Evolutionary conservation across 2,888 invertebrate species (phyloP).

Genomic region (Yponomeuta plumbellus): DNA sequence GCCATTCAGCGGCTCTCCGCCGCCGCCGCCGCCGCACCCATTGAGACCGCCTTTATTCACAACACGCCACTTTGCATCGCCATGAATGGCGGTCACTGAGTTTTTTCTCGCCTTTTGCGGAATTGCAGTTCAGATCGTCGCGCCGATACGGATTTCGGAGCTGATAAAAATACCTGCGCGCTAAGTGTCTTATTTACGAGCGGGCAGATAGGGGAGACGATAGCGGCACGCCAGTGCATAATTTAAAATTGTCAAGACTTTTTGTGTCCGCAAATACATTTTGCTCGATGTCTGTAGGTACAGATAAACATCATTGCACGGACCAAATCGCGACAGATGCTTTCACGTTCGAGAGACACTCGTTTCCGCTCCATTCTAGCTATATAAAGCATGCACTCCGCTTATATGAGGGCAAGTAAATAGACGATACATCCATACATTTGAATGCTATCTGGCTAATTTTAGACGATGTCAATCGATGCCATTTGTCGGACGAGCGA

Average conservation of each 20-base stretch:
- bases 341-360: conserved; percentile 32
- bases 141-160: background rate
- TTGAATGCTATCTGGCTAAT: conserved; percentile 33
- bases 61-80: conserved; percentile 16
- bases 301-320: conserved; percentile 10
- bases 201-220: background rate
- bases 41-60: conserved; percentile 46
- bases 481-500: conserved; percentile 45
- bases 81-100: conserved; percentile 11
- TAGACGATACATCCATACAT: conserved; percentile 28
- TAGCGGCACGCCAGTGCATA: background rate
- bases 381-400: conserved; percentile 20
- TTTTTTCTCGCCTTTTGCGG: conserved; percentile 7
- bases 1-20: conserved; percentile 27
- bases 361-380: conserved; percentile 50
- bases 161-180: background rate
- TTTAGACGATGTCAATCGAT: conserved; percentile 53
- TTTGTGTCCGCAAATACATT: conserved; percentile 1
- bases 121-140: background rate
- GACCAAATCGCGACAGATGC: conserved; percentile 32
- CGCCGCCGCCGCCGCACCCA: conserved; percentile 31
- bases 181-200: no score
- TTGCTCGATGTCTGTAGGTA: conserved; percentile 6
- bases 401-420: conserved; percentile 30
- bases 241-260: background rate